Evolutionary conservation across 2,113 vertebrate genomes (phyloP).

Genomic region (Callaeas wilsoni): DNA sequence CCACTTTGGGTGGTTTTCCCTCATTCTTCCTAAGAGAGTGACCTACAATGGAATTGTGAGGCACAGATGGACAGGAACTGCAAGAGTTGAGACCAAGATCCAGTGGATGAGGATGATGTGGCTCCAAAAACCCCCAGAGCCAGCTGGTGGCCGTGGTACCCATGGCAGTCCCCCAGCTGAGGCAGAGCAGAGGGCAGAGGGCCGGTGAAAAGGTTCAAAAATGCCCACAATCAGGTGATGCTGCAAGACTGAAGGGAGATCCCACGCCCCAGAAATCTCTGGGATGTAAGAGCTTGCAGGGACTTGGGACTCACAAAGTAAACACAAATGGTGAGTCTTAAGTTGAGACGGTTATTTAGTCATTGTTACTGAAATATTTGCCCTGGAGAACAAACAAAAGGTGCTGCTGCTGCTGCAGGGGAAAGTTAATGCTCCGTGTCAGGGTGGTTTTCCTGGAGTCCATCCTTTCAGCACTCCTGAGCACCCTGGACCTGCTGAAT

Average conservation of each 20-base stretch:
- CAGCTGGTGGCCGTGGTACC: background rate
- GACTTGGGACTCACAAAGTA: background rate
- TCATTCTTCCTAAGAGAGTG: background rate
- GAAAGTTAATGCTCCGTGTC: background rate
- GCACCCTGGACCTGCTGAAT: background rate
- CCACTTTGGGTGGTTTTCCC: background rate
- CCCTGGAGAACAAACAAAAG: background rate
- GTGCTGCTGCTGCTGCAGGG: background rate
- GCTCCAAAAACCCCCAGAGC: background rate
- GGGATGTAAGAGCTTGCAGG: background rate
- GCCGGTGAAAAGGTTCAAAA: background rate
- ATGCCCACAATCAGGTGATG: background rate
- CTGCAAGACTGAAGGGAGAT: background rate
- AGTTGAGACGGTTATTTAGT: background rate
- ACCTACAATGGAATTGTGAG: background rate
- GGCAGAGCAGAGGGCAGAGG: background rate
- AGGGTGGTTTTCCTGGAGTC: background rate
- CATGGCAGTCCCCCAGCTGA: background rate
- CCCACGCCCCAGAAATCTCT: background rate
- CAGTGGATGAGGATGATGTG: background rate
- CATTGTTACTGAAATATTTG: background rate
- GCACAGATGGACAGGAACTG: background rate
- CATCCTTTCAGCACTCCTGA: background rate
- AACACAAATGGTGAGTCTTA: background rate
- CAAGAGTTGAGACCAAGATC: fast-evolving